Conservation (phyloP, 2,113 vertebrate species). For the Lampris megalopsis region DNA sequence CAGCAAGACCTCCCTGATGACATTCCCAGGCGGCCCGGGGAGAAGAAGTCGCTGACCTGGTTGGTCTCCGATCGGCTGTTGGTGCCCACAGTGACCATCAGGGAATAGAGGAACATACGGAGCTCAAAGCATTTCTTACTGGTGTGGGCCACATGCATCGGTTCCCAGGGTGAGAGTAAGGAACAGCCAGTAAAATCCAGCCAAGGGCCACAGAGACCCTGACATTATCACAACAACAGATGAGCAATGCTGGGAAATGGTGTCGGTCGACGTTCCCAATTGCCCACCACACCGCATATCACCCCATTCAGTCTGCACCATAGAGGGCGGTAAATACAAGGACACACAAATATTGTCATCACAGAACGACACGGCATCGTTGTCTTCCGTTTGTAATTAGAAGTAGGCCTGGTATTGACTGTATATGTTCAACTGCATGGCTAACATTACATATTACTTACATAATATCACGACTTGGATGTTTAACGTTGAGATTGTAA, state of each 20-base stretch:
- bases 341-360: too few relatives aligned
- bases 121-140: slow-evolving; percentile 22
- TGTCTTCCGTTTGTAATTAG: too few relatives aligned
- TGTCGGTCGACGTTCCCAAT: slow-evolving; percentile 11
- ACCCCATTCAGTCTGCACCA: background rate
- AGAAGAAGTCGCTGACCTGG: slow-evolving; percentile 25
- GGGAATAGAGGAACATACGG: slow-evolving; percentile 3
- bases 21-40: slow-evolving; percentile 59
- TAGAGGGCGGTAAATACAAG: too few relatives aligned
- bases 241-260: slow-evolving; percentile 41
- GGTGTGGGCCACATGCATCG: slow-evolving; percentile 15
- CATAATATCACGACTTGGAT: too few relatives aligned
- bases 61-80: slow-evolving; percentile 42
- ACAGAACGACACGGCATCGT: too few relatives aligned
- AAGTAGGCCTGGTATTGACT: too few relatives aligned
- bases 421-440: too few relatives aligned
- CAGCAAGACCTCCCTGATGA: slow-evolving; percentile 46
- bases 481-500: too few relatives aligned
- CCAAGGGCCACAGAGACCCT: slow-evolving; percentile 37
- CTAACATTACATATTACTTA: too few relatives aligned
- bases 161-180: slow-evolving; percentile 58
- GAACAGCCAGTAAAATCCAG: slow-evolving; percentile 35
- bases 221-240: slow-evolving; percentile 38
- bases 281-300: background rate
- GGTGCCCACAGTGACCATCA: background rate